Evolutionary conservation across 2,888 invertebrate genomes (phyloP), one percentile per base, ranked within the genome.

Genomic region (Podabrus alpinus): DNA sequence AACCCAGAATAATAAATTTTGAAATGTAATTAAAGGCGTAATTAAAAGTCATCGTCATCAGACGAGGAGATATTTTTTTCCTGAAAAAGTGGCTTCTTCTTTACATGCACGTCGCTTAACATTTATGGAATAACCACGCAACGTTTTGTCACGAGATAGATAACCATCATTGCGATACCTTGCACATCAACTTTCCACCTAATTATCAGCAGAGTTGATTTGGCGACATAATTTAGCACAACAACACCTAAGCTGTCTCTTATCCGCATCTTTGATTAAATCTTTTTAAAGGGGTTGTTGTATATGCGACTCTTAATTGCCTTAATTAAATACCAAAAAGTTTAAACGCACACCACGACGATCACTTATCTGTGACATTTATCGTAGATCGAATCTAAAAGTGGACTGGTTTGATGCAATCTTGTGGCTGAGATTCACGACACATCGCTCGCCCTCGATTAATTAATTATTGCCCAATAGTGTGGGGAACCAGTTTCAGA

Each of bases 261-360:
- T 84, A 85, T 85, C 85, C 84, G 81, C 84, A 83, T 83, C 82
- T 81, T 77, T 80, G 84, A 85, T 85, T 83, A 83, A 83, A 86
- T 86, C 85, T 83, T 64, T 64, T 64, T 19, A 76, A 82, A 82
- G 84, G 83, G 85, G 84, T 84, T 80, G 86, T 85, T 85, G 85
- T 86, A 84, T 85, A 86, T 86, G 86, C 83, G 85, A 84, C 85
- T 83, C 84, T 86, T 86, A 86, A 86, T 86, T 86, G 86, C 85
- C 83, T 86, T 86, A 86, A 86, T 86, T 86, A 86, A 86, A 85
- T 85, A 86, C 85, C 83, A 85, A 84, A 85, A 86, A 86, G 85
- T 85, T 85, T 85, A 85, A 85, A 86, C 84, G 84, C 84, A 82
- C 84, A 83, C 82, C 84, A 82, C 81, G 83, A 81, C 81, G 83